Conservation (phyloP, 2,797 vertebrate genomes). For the Benthosema pterotum region DNA sequence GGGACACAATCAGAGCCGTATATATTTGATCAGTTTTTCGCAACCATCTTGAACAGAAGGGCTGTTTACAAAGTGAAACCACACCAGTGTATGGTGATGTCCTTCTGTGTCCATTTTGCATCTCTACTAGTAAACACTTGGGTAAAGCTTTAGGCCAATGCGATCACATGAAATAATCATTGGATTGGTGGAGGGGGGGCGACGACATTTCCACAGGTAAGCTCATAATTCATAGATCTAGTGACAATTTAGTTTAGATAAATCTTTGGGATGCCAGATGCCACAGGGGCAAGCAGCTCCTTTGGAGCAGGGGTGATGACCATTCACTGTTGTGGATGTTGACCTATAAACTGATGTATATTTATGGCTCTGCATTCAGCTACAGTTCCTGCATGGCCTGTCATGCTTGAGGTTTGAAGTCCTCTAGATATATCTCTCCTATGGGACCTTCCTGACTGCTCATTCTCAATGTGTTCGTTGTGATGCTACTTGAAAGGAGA, state of each 20-base stretch:
- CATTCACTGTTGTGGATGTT: slow-evolving; percentile 30
- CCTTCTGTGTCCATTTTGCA: neutral
- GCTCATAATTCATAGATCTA: too few species aligned
- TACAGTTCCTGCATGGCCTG: slow-evolving; percentile 65
- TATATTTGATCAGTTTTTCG: slow-evolving; percentile 59
- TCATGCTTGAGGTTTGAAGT: slow-evolving; percentile 55
- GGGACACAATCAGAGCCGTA: slow-evolving; percentile 60
- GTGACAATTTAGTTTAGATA: too few species aligned
- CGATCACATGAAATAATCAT: too few species aligned
- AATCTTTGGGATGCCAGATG: slow-evolving; percentile 11
- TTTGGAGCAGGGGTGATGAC: neutral
- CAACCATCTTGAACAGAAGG: slow-evolving; percentile 29
- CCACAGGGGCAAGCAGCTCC: neutral
- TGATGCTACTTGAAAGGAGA: slow-evolving; percentile 10
- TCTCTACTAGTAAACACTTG: slow-evolving; percentile 2
- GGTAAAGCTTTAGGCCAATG: neutral
- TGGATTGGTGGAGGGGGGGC: too few species aligned
- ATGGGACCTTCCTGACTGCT: slow-evolving; percentile 28
- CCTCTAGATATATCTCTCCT: slow-evolving; percentile 35
- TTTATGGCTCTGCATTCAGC: slow-evolving; percentile 61
- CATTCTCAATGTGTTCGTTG: neutral
- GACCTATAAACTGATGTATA: slow-evolving; percentile 60
- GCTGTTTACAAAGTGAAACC: slow-evolving; percentile 5
- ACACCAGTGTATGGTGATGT: neutral
- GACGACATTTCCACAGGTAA: too few species aligned